Evolutionary conservation across 2,113 vertebrate species (phyloP).

Genomic region (Gracilinanus agilis): DNA sequence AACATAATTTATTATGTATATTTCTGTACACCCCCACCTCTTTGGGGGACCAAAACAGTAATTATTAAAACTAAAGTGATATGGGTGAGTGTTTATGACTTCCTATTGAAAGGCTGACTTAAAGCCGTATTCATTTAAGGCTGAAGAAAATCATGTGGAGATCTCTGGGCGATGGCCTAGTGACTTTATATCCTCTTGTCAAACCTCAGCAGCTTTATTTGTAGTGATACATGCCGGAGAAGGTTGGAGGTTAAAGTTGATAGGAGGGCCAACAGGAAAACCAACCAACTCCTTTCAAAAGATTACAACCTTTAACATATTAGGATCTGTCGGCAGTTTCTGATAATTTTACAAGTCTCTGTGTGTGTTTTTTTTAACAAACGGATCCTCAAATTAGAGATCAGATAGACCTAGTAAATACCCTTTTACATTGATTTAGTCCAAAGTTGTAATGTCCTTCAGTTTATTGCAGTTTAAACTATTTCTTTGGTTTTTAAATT

Average conservation of each 20-base stretch:
- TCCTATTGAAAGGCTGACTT: slow-evolving; percentile 85
- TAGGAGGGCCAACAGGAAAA: slow-evolving; percentile 92
- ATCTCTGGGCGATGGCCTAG: slow-evolving; percentile 86
- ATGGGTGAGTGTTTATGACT: slow-evolving; percentile 89
- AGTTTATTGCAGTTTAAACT: slow-evolving; percentile 82
- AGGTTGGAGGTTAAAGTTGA: slow-evolving; percentile 98
- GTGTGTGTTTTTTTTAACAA: slow-evolving; percentile 78
- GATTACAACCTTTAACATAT: slow-evolving; percentile 91
- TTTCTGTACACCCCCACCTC: slow-evolving; percentile 68
- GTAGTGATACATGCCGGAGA: slow-evolving; percentile 90
- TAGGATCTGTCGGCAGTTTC: slow-evolving; percentile 87
- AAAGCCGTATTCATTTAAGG: slow-evolving; percentile 82
- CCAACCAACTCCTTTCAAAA: slow-evolving; percentile 89
- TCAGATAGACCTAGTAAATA: slow-evolving; percentile 80
- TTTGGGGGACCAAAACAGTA: slow-evolving; percentile 85
- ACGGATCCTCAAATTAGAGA: slow-evolving; percentile 86
- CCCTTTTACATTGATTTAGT: slow-evolving; percentile 79
- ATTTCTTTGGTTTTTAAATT: slow-evolving; percentile 83
- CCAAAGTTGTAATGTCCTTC: slow-evolving; percentile 71
- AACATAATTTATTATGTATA: slow-evolving; percentile 98
- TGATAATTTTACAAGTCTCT: slow-evolving; percentile 80
- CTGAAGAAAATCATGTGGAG: slow-evolving; percentile 86
- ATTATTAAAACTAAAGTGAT: slow-evolving; percentile 92
- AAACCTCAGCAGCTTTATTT: slow-evolving; percentile 90
- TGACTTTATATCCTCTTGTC: slow-evolving; percentile 90